A percentile compares a stretch with the other conserved stretches of the same genome.
Conservation (phyloP, 2,888 invertebrate genomes). For the Liopterus haemorrhoidalis region DNA sequence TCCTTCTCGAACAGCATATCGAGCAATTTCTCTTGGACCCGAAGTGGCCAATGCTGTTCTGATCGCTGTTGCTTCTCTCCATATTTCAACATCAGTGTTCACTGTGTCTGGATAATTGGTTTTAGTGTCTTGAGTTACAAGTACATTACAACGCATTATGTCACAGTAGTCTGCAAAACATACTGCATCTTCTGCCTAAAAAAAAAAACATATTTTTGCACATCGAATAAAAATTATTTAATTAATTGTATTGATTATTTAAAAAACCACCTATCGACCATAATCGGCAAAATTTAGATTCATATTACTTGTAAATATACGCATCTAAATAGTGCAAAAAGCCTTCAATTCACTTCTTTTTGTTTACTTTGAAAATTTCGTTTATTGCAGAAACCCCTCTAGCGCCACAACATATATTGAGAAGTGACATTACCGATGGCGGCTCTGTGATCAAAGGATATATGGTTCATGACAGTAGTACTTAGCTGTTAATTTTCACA, state of each 20-base stretch:
- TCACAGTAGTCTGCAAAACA: conserved; percentile 94
- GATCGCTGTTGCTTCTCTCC: conserved; percentile 71
- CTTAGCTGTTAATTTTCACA: no score
- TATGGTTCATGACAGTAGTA: no score
- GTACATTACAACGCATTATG: conserved; percentile 89
- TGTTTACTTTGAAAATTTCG: no score
- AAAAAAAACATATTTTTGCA: conserved; percentile 19
- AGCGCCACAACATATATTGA: no score
- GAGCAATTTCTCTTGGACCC: conserved; percentile 43
- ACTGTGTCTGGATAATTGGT: conserved; percentile 60
- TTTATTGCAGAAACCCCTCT: no score
- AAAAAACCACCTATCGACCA: conserved; percentile 10
- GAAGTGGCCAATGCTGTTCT: conserved; percentile 54
- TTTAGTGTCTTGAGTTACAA: conserved; percentile 66
- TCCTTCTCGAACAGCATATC: conserved; percentile 41
- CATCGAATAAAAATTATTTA: conserved; percentile 5
- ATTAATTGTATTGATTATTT: conserved; percentile 1
- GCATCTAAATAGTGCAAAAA: no score
- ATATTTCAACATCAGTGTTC: conserved; percentile 75
- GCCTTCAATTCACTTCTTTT: no score
- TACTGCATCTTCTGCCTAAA: conserved; percentile 82
- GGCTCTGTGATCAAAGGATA: no score
- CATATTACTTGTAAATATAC: no score
- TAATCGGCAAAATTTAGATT: neutral
- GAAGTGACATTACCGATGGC: no score